phyloP scores from a whole-genome alignment of 2,113 vertebrate genomes.

The Pelusios castaneus region DNA sequence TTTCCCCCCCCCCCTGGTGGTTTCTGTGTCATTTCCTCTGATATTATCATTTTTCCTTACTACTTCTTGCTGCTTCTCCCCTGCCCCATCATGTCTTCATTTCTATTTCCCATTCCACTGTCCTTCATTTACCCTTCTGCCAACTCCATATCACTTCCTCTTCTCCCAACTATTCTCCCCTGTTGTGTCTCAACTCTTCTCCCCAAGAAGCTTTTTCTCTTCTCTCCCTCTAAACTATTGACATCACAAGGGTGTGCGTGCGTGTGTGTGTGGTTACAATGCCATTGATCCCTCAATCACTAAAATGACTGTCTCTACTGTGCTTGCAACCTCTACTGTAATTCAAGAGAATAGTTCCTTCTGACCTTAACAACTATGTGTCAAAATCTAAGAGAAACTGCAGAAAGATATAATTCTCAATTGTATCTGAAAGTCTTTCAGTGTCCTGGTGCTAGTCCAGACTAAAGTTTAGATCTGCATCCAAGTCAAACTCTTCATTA shows the following conservation, averaged over 20 bases:
- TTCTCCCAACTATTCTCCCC: rapidly evolving
- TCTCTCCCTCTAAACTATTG: slow-evolving; percentile 5
- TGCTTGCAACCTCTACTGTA: neutral
- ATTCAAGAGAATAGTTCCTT: neutral
- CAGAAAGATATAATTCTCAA: neutral
- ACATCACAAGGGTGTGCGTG: neutral
- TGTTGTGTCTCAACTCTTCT: neutral
- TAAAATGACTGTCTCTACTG: slow-evolving; percentile 17
- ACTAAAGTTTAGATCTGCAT: neutral
- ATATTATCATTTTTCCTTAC: neutral
- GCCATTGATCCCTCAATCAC: neutral
- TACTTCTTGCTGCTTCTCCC: neutral
- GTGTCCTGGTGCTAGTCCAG: neutral
- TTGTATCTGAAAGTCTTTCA: neutral
- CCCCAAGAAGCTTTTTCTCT: neutral
- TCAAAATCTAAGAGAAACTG: neutral
- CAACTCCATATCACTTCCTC: neutral
- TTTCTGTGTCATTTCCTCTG: neutral
- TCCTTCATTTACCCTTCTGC: neutral
- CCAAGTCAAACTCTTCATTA: rapidly evolving
- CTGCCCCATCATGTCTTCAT: neutral
- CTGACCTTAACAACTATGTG: neutral
- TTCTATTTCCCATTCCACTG: neutral
- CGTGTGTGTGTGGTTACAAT: neutral
- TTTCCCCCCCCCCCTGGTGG: neutral